These are phyloP conservation scores for Polypterus senegalus DNA, from an alignment of 2,113 vertebrate genomes.

Conservation along the genomic window DNA sequence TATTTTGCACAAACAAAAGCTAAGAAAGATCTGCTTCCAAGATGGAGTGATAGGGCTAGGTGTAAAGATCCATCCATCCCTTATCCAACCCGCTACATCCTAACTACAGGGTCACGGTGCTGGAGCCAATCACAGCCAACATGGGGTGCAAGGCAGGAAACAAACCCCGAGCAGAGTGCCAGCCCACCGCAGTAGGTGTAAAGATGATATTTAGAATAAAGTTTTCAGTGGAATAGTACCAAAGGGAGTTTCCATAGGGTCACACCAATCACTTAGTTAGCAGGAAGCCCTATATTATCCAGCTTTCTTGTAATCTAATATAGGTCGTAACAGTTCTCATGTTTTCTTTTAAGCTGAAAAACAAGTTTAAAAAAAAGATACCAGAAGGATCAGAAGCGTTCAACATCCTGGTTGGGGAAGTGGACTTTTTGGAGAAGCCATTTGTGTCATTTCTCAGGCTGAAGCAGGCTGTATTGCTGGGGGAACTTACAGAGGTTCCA, in stretches of 20 bases:
- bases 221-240: neutral
- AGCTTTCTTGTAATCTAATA: slow-evolving; percentile 1
- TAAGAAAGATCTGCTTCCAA: neutral
- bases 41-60: slow-evolving; percentile 12
- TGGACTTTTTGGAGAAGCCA: slow-evolving; percentile 47
- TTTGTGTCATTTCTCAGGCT: slow-evolving; percentile 48
- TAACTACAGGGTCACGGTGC: too few species aligned
- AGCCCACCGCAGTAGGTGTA: neutral
- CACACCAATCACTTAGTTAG: neutral
- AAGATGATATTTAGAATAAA: neutral
- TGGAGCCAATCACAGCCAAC: too few species aligned
- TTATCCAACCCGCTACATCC: too few species aligned
- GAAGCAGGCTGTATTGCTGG: slow-evolving; percentile 27
- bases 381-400: slow-evolving; percentile 39
- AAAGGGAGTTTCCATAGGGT: neutral
- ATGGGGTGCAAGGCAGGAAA: too few species aligned
- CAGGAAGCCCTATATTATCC: neutral
- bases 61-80: neutral
- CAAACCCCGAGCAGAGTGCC: too few species aligned
- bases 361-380: slow-evolving; percentile 45
- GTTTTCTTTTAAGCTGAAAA: slow-evolving; percentile 35
- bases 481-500: slow-evolving; percentile 41
- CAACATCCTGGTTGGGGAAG: slow-evolving; percentile 43
- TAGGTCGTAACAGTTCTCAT: neutral
- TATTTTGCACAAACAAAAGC: too few species aligned